Percentiles rank a stretch among this genome's conserved stretches.
These are phyloP conservation scores for Cryptocephalus primarius DNA, from an alignment of 2,888 invertebrate species.

Conservation along the genomic window DNA sequence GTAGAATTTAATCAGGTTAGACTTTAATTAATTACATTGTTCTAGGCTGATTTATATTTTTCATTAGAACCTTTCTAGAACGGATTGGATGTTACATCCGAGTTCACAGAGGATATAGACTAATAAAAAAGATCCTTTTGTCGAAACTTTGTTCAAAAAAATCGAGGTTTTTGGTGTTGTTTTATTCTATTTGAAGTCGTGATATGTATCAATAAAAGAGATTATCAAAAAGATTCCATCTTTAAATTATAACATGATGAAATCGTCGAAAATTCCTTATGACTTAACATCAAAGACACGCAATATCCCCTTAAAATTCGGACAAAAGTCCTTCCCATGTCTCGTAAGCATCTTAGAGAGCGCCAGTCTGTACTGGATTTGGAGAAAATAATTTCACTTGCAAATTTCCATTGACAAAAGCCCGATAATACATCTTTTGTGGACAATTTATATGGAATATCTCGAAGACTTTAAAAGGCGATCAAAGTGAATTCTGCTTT, in stretches of 20 bases:
- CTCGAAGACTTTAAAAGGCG: slow-evolving; percentile 10
- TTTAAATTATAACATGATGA: background rate
- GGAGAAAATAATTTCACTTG: slow-evolving; percentile 23
- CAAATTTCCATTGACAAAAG: slow-evolving; percentile 20
- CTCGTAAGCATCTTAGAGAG: slow-evolving; percentile 17
- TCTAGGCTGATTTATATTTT: slow-evolving; percentile 11
- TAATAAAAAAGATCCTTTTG: no score
- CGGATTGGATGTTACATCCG: no score
- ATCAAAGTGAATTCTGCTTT: slow-evolving; percentile 6
- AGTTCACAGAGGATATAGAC: no score
- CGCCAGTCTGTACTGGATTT: slow-evolving; percentile 14
- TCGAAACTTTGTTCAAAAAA: no score
- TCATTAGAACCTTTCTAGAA: slow-evolving; percentile 3
- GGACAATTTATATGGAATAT: slow-evolving; percentile 18
- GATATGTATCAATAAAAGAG: background rate
- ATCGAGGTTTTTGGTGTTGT: no score
- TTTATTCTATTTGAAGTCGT: no score
- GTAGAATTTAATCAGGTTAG: slow-evolving; percentile 12
- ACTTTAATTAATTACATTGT: slow-evolving; percentile 11
- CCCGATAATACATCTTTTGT: slow-evolving; percentile 29
- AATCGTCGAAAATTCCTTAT: no score
- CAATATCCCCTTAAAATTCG: background rate
- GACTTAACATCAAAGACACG: no score
- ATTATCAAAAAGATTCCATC: background rate
- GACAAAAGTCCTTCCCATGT: background rate